Conservation (phyloP, 2,888 invertebrate species). For the Temnothorax rugatulus region DNA sequence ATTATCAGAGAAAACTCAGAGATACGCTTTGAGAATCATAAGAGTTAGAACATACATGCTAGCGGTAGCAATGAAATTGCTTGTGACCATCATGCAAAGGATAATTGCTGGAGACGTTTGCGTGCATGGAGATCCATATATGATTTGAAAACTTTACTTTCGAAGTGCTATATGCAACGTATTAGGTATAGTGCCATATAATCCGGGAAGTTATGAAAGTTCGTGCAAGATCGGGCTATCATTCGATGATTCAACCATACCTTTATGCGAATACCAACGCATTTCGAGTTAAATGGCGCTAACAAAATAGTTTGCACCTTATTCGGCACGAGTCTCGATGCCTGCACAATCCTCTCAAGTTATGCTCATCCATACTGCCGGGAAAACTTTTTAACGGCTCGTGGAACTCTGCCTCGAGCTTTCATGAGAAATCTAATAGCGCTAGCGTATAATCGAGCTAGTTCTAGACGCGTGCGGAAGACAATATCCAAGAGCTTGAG, state of each 20-base stretch:
- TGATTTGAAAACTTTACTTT: constrained; percentile 65
- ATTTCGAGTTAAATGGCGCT: constrained; percentile 65
- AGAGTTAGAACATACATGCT: neutral
- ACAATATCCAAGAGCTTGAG: constrained; percentile 46
- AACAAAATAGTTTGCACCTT: constrained; percentile 70
- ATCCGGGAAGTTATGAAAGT: constrained; percentile 69
- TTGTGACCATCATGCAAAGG: constrained; percentile 74
- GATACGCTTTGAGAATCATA: neutral
- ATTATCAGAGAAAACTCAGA: neutral
- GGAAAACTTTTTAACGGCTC: constrained; percentile 66
- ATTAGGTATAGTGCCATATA: constrained; percentile 62
- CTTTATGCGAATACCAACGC: constrained; percentile 55
- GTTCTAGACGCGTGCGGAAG: constrained; percentile 25
- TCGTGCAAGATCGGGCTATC: constrained; percentile 58
- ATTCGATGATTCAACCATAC: constrained; percentile 68
- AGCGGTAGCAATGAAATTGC: constrained; percentile 74
- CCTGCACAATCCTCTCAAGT: constrained; percentile 50
- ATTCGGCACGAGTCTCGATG: constrained; percentile 60
- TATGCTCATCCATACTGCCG: constrained; percentile 63
- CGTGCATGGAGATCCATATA: constrained; percentile 71
- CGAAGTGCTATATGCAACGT: constrained; percentile 57
- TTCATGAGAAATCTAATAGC: constrained; percentile 45
- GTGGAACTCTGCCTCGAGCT: constrained; percentile 58
- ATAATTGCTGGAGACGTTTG: constrained; percentile 73
- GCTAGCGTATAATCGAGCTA: constrained; percentile 41